These are phyloP conservation scores for Ophiothrix spiculata DNA, from an alignment of 35 echinoderm and acorn worm genomes.

Conservation along the genomic window DNA sequence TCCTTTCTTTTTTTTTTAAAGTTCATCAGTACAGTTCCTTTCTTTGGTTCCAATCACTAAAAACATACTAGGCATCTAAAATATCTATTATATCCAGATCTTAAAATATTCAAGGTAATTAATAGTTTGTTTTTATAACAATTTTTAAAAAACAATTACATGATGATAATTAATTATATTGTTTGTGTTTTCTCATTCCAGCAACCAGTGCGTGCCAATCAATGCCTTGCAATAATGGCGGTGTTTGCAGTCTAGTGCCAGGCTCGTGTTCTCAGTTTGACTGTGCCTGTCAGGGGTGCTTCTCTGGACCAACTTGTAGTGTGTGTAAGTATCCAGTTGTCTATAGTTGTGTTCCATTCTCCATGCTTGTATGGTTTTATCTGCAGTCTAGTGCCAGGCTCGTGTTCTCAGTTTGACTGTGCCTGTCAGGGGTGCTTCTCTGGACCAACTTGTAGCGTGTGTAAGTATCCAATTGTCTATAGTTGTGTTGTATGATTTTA, in stretches of 20 bases:
- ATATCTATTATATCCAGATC: too few species aligned
- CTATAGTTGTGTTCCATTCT: not conserved
- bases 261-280: conserved; percentile 45
- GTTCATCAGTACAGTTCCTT: too few species aligned
- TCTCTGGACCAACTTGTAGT: not conserved
- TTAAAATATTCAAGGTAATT: too few species aligned
- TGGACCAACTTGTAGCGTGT: not conserved
- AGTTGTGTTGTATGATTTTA: not conserved
- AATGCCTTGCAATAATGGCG: conserved; percentile 14
- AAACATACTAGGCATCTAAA: too few species aligned
- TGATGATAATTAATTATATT: not conserved
- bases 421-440: conserved; percentile 34
- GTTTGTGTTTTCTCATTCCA: not conserved
- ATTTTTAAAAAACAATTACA: too few species aligned
- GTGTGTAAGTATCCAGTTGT: conserved; percentile 37
- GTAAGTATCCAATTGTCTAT: too few species aligned
- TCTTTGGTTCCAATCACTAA: too few species aligned
- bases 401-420: conserved; percentile 53
- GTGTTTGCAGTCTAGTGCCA: conserved; percentile 15
- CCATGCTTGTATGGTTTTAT: conserved; percentile 6
- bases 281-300: conserved; percentile 52
- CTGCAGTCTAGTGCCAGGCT: conserved; percentile 27
- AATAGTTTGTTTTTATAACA: too few species aligned
- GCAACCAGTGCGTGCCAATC: not conserved
- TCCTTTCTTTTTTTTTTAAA: not conserved